Percentiles rank a stretch among this genome's conserved stretches.
phyloP scores from a whole-genome alignment of 2,888 invertebrate species.

The Leptinotarsa rubiginosa region DNA sequence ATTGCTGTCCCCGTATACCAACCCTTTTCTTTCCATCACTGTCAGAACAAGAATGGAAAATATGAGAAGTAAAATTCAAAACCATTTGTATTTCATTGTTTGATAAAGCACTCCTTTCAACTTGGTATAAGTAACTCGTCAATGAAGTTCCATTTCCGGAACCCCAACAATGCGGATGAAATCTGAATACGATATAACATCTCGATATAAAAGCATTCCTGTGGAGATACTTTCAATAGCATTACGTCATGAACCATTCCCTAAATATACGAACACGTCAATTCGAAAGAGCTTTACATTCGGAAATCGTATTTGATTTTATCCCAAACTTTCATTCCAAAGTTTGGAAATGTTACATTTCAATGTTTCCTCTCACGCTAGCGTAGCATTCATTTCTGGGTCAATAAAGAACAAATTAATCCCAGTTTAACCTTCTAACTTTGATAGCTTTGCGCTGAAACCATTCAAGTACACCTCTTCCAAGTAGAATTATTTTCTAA shows the following conservation, averaged over 20 bases:
- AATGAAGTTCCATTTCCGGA: not conserved
- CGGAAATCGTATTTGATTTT: not conserved
- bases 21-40: too few species aligned
- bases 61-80: too few species aligned
- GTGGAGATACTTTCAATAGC: not conserved
- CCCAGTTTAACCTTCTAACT: constrained; percentile 25
- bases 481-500: constrained; percentile 34
- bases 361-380: not conserved
- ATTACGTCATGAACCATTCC: not conserved
- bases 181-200: not conserved
- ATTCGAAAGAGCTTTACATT: not conserved
- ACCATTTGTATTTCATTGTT: too few species aligned
- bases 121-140: not conserved
- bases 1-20: too few species aligned
- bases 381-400: constrained; percentile 1
- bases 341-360: not conserved
- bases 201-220: not conserved
- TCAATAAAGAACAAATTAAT: constrained; percentile 21
- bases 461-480: constrained; percentile 32
- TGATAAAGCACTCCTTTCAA: too few species aligned
- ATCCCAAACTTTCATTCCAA: not conserved
- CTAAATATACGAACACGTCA: not conserved
- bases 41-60: too few species aligned
- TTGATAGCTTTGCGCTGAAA: constrained; percentile 22
- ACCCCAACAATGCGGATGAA: not conserved